A percentile compares a stretch with the other conserved stretches of the same genome.
Evolutionary conservation across 2,888 invertebrate genomes (phyloP).

Genomic region (Caenorhabditis imperialis): DNA sequence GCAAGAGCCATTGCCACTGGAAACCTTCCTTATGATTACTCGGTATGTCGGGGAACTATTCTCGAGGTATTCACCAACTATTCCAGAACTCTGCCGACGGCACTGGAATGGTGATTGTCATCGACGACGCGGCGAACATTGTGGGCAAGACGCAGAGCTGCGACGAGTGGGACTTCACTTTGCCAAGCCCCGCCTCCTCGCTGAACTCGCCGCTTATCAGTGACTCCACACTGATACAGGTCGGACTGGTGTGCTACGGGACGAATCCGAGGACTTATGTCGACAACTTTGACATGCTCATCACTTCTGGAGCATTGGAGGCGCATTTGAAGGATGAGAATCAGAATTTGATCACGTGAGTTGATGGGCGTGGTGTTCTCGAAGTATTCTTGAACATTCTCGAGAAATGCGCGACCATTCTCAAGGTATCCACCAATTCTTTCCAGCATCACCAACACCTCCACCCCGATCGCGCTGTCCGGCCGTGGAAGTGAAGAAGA

Average conservation of each 20-base stretch:
- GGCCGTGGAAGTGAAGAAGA: slow-evolving; percentile 30
- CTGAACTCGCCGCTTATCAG: slow-evolving; percentile 26
- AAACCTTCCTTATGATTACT: slow-evolving; percentile 47
- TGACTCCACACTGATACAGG: slow-evolving; percentile 28
- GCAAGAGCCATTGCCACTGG: slow-evolving; percentile 51
- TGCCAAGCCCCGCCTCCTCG: slow-evolving; percentile 30
- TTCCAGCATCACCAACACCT: slow-evolving; percentile 36
- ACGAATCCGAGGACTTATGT: slow-evolving; percentile 65
- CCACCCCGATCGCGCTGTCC: slow-evolving; percentile 24
- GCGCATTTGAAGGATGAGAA: slow-evolving; percentile 57
- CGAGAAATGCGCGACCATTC: no score
- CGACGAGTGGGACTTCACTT: slow-evolving; percentile 59
- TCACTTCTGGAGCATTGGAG: slow-evolving; percentile 65
- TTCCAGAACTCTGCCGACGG: slow-evolving; percentile 43
- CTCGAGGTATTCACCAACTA: no score
- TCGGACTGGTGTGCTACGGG: slow-evolving; percentile 49
- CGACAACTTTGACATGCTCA: slow-evolving; percentile 62
- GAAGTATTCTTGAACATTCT: no score
- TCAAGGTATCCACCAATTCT: no score
- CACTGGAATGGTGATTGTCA: slow-evolving; percentile 53
- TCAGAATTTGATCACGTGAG: slow-evolving; percentile 51
- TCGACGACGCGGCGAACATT: slow-evolving; percentile 53
- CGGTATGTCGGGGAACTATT: slow-evolving; percentile 27
- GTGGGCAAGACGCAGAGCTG: slow-evolving; percentile 48
- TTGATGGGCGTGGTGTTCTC: no score